phyloP scores from a whole-genome alignment of 2,797 vertebrate genomes.

The Sebastes hubbsi region DNA sequence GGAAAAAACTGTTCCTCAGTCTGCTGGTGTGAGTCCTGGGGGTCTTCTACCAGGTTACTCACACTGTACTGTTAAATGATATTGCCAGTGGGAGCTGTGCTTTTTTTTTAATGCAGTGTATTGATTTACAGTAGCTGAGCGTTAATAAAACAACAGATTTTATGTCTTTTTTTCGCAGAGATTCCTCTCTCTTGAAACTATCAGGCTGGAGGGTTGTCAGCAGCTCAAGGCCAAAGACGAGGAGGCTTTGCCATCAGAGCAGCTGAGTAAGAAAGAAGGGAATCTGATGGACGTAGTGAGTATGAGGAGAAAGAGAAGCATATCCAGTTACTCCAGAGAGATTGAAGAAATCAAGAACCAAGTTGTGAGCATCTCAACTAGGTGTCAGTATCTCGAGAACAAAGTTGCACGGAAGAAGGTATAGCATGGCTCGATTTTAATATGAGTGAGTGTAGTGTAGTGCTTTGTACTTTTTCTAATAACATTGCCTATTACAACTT shows the following conservation, averaged over 20 bases:
- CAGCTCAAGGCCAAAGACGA: constrained; percentile 75
- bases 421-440: neutral
- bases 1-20: too few species aligned
- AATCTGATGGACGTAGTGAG: constrained; percentile 62
- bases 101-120: neutral
- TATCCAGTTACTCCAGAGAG: constrained; percentile 75
- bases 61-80: neutral
- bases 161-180: constrained; percentile 75
- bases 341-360: constrained; percentile 77
- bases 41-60: too few species aligned
- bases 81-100: neutral
- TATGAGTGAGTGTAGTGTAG: neutral
- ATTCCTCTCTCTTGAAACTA: constrained; percentile 84
- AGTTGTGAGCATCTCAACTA: constrained; percentile 71
- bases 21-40: too few species aligned
- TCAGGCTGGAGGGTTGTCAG: constrained; percentile 70
- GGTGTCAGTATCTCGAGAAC: constrained; percentile 77
- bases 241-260: constrained; percentile 75
- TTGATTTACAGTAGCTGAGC: neutral
- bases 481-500: neutral
- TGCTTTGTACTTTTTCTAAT: neutral
- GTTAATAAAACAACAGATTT: neutral
- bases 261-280: constrained; percentile 58
- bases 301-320: constrained; percentile 55
- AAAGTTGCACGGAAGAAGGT: constrained; percentile 73